Base-by-base conservation (phyloP, 2,888 invertebrate species). In the Tenthredo notha region DNA sequence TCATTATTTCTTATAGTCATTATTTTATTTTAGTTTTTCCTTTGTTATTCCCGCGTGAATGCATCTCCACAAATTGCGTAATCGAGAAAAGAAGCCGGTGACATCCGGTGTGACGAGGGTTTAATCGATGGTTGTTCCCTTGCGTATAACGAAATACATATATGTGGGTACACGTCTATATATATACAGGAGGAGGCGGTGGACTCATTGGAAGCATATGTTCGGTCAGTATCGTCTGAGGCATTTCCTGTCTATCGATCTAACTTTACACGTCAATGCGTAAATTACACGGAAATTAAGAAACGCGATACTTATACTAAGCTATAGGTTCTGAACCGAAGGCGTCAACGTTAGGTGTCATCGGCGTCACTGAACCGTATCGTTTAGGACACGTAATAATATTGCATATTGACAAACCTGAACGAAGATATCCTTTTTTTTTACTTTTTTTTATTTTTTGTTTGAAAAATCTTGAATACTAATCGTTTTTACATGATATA, bases 51-150 rank as follows among this genome's bases (percentile, higher is more conserved):
- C 18, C 50, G 29, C 74, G n/a, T 74, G 74, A 80, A 21, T 61
- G 80, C 21, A 80, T 80, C 50, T 80, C 40, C 61, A 80, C 80
- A 80, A 80, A 80, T 80, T 80, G 58, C 80, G 80, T 80, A 80
- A 80, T 80, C 80, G 80, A 80, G 80, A 80, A 80, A 80, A 80
- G 61, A 80, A 80, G 80, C 80, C 80, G 80, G 80, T 80, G 80
- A 80, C 80, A 61, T 80, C 80, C 80, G 80, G 80, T 61, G 80
- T 80, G 80, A 80, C 80, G 80, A 80, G 80, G 80, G 80, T 80
- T 80, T 80, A 80, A 80, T 80, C 80, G 80, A 80, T 80, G 80
- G 80, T 61, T 37, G 37, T 47, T 61, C 80, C 80, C 61, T 61
- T 58, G 40, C 61, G 58, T 40, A 58, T 58, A 61, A 21, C 58